These are phyloP conservation scores for Drosophila mercatorum DNA, from an alignment of 2,888 invertebrate species.

Conservation along the genomic window DNA sequence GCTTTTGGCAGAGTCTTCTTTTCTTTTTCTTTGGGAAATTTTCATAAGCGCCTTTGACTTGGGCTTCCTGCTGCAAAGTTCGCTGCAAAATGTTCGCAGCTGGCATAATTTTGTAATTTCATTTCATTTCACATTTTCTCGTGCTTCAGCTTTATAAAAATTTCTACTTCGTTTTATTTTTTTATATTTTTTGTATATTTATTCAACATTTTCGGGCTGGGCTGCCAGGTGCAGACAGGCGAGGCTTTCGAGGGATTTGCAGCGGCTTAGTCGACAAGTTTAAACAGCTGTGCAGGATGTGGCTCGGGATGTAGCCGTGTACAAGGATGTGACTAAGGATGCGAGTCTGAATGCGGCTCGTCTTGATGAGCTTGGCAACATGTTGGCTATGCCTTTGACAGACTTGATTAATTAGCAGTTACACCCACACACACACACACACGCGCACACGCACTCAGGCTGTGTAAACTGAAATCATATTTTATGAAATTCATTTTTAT, in stretches of 20 bases:
- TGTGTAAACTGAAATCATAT: constrained; percentile 38
- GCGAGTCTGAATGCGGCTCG: constrained; percentile 11
- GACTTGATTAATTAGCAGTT: constrained; percentile 59
- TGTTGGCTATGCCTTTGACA: constrained; percentile 55
- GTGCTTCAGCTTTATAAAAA: constrained; percentile 16
- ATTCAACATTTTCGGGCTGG: constrained; percentile 24
- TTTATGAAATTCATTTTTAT: constrained; percentile 51
- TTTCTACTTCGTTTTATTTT: constrained; percentile 17
- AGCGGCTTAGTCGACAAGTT: constrained; percentile 71
- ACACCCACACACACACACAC: constrained; percentile 1
- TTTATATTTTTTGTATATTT: constrained; percentile 2
- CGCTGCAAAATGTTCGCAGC: constrained; percentile 55
- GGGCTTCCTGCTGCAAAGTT: constrained; percentile 30
- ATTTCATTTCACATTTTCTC: constrained; percentile 54
- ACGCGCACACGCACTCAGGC: not conserved
- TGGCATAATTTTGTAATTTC: constrained; percentile 78
- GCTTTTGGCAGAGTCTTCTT: constrained; percentile 30
- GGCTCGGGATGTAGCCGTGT: constrained; percentile 16
- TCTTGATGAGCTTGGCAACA: constrained; percentile 40
- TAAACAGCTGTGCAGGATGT: constrained; percentile 62
- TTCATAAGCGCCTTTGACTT: constrained; percentile 59
- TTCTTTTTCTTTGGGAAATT: constrained; percentile 27
- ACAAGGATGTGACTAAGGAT: constrained; percentile 24
- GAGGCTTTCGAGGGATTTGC: constrained; percentile 71
- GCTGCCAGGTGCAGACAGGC: constrained; percentile 71